Percentiles rank a stretch among this genome's conserved stretches.
These are phyloP conservation scores for Dipodomys stephensi DNA, from an alignment of 2,113 vertebrate species.

Conservation along the genomic window DNA sequence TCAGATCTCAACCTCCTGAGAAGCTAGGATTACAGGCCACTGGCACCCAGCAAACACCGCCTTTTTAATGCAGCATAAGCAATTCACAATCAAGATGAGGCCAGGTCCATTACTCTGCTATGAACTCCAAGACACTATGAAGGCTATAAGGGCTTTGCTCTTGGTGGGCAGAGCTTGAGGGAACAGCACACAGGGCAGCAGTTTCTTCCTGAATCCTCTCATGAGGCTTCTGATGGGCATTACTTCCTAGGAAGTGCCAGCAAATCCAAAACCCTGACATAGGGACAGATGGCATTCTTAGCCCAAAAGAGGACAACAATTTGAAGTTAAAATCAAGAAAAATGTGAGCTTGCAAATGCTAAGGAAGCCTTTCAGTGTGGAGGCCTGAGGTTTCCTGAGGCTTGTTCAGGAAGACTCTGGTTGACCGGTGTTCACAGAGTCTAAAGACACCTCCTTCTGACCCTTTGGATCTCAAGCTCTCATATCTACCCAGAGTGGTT, in stretches of 20 bases:
- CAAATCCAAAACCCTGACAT: slow-evolving; percentile 79
- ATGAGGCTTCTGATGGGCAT: slow-evolving; percentile 28
- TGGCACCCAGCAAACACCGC: background rate
- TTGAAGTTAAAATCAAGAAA: slow-evolving; percentile 72
- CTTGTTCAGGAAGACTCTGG: background rate
- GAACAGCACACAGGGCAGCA: background rate
- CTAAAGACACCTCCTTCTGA: background rate
- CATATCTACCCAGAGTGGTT: background rate
- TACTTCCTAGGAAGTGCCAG: slow-evolving; percentile 63
- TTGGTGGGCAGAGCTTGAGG: background rate
- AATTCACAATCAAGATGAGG: background rate
- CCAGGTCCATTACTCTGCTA: background rate
- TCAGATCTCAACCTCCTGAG: no score
- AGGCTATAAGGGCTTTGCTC: background rate
- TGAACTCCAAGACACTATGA: background rate
- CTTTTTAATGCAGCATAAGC: background rate
- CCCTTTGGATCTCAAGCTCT: background rate
- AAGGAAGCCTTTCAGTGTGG: slow-evolving; percentile 61
- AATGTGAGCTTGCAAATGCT: slow-evolving; percentile 63
- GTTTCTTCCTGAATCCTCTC: background rate
- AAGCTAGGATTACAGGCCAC: no score
- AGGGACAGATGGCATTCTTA: slow-evolving; percentile 80
- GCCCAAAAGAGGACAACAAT: slow-evolving; percentile 75
- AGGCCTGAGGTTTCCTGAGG: background rate
- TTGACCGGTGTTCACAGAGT: background rate